These are phyloP conservation scores for Gambusia affinis DNA, from an alignment of 2,113 vertebrate genomes.

Conservation along the genomic window DNA sequence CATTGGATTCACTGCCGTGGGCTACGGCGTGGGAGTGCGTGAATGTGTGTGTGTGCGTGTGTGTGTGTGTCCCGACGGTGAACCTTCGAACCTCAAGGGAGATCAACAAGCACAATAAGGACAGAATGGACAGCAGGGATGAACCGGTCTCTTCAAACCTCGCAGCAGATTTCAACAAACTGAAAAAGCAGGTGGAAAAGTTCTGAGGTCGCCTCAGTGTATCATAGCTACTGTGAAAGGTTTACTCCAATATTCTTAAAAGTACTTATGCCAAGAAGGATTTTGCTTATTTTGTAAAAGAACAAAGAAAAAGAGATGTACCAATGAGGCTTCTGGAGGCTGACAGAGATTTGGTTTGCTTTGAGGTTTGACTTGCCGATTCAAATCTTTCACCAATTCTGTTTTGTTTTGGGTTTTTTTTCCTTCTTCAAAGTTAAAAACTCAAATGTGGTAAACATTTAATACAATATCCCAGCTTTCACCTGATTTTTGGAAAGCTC, in stretches of 20 bases:
- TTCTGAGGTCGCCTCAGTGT: neutral
- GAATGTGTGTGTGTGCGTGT: slow-evolving; percentile 33
- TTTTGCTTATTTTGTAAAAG: neutral
- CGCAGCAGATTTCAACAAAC: neutral
- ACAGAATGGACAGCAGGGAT: neutral
- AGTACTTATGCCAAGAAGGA: neutral
- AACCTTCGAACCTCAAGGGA: slow-evolving; percentile 28
- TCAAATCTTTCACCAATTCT: no score
- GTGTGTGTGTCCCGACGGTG: slow-evolving; percentile 36
- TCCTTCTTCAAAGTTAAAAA: no score
- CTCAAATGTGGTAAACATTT: no score
- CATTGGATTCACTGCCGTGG: neutral
- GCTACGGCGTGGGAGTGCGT: slow-evolving; percentile 23
- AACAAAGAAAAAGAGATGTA: neutral
- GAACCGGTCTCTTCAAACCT: neutral
- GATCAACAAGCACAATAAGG: slow-evolving; percentile 17
- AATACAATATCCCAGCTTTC: no score
- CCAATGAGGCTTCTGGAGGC: no score
- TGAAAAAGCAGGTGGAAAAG: neutral
- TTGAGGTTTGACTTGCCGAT: no score
- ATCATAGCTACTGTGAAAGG: neutral
- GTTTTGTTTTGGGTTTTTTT: no score
- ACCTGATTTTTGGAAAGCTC: no score
- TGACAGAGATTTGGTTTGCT: no score
- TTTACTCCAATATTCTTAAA: neutral